Base-by-base conservation (phyloP, 1,140 invertebrate genomes). In the Dinothrombium tinctorium region DNA sequence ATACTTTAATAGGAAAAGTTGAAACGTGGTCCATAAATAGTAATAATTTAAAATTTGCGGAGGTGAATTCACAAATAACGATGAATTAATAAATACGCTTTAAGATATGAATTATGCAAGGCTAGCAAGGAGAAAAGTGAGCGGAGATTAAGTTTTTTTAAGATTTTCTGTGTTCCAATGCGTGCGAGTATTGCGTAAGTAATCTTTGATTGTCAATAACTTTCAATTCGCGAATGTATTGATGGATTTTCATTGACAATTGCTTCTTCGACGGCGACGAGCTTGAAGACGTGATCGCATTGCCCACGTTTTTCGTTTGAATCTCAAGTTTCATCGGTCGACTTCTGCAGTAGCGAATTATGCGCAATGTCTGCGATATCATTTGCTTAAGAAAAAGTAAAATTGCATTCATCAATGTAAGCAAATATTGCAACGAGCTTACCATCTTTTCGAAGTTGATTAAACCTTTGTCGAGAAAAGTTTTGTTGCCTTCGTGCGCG, bases 391-490 rank as follows among this genome's bases (percentile, higher is more conserved):
- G 54, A 42, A 36, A 35, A 45, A n/a, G 14, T 7, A 19, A 14
- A 41, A 43, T 11, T 12, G 4, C 9, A 36, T 19, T 7, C 41
- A 31, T 26, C 33, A 37, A 42, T 29, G 15, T 40, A 3, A 24
- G n/a, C 15, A 5, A 26, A 29, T 31, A 41, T 41, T 31, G 14
- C 11, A 19, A 25, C n/a, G 23, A 12, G 9, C 20, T 44, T 40
- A 60, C 58, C 79, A 84, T 84, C 63, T 84, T 84, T 56, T 84
- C 79, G 60, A 83, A 84, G 55, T 83, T 84, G 20, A 84, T 74
- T 29, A 84, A 57, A 8, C 73, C 74, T 43, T 62, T 59, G 54
- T 80, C 76, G 46, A 78, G 64, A 49, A 71, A 73, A 2, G 78
- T 82, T 56, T 80, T 79, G 56, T 83, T 84, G n/a, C 79, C 80